Evolutionary conservation across 2,113 vertebrate genomes (phyloP).

Genomic region (Piaya cayana): DNA sequence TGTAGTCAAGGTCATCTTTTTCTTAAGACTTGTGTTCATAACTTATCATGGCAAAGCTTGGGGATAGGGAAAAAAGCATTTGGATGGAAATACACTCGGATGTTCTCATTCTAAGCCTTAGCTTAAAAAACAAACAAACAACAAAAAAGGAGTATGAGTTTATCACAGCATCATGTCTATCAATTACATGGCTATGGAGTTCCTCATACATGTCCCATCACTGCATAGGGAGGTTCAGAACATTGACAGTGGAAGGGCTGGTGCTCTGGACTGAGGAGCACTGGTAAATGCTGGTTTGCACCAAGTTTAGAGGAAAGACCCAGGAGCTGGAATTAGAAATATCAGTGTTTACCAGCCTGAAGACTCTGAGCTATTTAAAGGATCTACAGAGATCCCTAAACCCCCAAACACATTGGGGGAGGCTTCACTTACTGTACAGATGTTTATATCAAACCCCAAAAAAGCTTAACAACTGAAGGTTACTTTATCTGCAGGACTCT

Average conservation of each 20-base stretch:
- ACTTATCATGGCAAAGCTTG: background rate
- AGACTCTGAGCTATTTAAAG: background rate
- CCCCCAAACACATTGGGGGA: background rate
- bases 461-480: background rate
- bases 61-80: background rate
- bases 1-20: background rate
- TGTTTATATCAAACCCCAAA: background rate
- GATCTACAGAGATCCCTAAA: background rate
- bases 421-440: background rate
- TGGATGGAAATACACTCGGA: background rate
- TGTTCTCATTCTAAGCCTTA: background rate
- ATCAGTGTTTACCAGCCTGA: background rate
- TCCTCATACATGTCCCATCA: background rate
- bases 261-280: background rate
- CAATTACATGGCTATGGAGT: background rate
- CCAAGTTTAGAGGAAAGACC: background rate
- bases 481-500: background rate
- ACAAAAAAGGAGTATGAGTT: background rate
- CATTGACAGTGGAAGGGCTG: background rate
- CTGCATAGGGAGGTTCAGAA: background rate
- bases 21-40: background rate
- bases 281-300: background rate
- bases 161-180: background rate
- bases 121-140: background rate
- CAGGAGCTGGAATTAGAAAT: background rate